Evolutionary conservation across 2,797 vertebrate species (phyloP).

Genomic region (Hypotaenidia philippensis): DNA sequence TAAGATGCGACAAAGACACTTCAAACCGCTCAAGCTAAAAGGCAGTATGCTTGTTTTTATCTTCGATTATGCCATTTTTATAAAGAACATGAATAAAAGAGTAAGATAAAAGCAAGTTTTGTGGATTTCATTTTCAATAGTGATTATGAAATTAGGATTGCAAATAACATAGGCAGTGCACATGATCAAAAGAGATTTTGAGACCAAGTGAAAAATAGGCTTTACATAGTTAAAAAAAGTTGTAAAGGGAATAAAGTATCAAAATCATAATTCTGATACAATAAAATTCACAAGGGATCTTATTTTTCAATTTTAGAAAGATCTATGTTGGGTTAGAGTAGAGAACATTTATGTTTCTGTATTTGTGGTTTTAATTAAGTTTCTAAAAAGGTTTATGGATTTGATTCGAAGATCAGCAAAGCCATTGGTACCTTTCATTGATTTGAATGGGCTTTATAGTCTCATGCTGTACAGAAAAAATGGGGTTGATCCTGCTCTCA

Average conservation of each 20-base stretch:
- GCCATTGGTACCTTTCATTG: slow-evolving; percentile 26
- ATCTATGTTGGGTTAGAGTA: background rate
- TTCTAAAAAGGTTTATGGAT: slow-evolving; percentile 40
- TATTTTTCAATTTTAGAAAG: slow-evolving; percentile 21
- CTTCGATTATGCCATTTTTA: background rate
- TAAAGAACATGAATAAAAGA: background rate
- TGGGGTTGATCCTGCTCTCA: background rate
- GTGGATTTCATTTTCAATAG: slow-evolving; percentile 10
- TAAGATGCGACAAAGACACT: background rate
- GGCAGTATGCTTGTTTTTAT: background rate
- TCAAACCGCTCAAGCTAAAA: background rate
- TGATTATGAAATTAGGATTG: slow-evolving; percentile 12
- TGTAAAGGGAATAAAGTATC: background rate
- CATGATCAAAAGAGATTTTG: background rate
- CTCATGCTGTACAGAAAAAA: slow-evolving; percentile 18
- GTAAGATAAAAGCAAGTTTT: background rate
- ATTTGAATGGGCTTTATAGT: slow-evolving; percentile 48
- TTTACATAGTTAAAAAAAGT: background rate
- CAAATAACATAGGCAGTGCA: background rate
- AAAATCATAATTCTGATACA: background rate
- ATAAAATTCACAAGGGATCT: background rate
- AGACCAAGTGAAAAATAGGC: background rate
- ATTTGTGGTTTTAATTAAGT: slow-evolving; percentile 50
- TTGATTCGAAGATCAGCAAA: slow-evolving; percentile 48
- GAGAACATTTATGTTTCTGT: background rate